These are phyloP conservation scores for Protosalanx chinensis DNA, from an alignment of 2,797 vertebrate genomes.

Conservation along the genomic window DNA sequence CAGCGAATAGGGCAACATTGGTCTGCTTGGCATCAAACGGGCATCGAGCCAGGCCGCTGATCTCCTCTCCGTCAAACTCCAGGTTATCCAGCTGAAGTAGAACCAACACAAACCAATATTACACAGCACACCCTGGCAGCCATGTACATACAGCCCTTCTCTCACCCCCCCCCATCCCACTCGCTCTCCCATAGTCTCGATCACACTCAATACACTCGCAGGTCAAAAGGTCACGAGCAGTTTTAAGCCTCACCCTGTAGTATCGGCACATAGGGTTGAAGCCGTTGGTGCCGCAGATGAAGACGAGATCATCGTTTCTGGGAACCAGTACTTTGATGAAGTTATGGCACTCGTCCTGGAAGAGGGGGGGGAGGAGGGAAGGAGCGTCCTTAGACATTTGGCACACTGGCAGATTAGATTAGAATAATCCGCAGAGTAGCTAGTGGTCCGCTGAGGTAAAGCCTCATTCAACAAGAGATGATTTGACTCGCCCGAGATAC, in stretches of 20 bases:
- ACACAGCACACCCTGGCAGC: background rate
- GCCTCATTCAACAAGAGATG: too few species aligned
- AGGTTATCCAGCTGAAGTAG: conserved; percentile 88
- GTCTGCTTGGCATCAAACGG: conserved; percentile 99
- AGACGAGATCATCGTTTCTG: conserved; percentile 94
- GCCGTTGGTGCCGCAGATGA: conserved; percentile 97
- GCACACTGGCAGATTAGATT: background rate
- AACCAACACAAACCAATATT: too few species aligned
- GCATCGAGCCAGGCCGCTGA: conserved; percentile 96
- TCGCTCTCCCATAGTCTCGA: background rate
- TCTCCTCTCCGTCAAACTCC: conserved; percentile 98
- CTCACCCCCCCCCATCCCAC: background rate
- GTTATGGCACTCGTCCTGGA: conserved; percentile 98
- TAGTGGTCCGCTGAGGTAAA: too few species aligned
- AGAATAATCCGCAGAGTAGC: background rate
- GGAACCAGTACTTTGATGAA: conserved; percentile 99
- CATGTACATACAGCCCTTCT: conserved; percentile 1
- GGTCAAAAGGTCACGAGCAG: conserved; percentile 12
- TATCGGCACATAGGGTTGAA: conserved; percentile 99
- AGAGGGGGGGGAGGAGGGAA: conserved; percentile 36
- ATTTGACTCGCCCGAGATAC: conserved; percentile 45
- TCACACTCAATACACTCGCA: conserved; percentile 16
- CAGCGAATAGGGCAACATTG: conserved; percentile 98
- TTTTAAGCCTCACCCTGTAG: conserved; percentile 83
- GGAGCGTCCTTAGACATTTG: conserved; percentile 8